Percentiles rank a stretch among this genome's conserved stretches.
Evolutionary conservation across 2,113 vertebrate species (phyloP).

Genomic region (Microtus oregoni): DNA sequence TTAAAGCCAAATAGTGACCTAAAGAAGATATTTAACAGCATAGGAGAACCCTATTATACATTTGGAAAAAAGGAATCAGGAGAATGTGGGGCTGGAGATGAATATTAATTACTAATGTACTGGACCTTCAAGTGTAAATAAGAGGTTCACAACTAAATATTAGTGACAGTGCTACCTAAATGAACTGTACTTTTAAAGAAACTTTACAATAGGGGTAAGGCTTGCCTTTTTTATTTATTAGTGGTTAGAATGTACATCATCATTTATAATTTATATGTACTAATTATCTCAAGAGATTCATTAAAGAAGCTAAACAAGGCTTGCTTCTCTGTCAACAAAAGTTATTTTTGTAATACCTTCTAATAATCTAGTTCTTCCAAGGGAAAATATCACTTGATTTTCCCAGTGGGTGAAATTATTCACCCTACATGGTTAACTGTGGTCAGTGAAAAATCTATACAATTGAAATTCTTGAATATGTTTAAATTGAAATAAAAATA

Average conservation of each 20-base stretch:
- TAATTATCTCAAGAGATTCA: constrained; percentile 86
- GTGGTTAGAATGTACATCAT: constrained; percentile 80
- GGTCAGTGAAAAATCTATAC: constrained; percentile 27
- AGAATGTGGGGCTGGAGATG: not conserved
- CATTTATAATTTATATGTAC: constrained; percentile 84
- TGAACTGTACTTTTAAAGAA: constrained; percentile 30
- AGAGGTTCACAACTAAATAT: constrained; percentile 1
- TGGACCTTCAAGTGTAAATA: not conserved
- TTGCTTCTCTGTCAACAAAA: constrained; percentile 84
- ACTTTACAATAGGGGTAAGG: constrained; percentile 40
- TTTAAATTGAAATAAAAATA: constrained; percentile 47
- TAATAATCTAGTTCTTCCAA: constrained; percentile 83
- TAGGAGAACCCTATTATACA: not conserved
- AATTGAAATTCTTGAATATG: constrained; percentile 46
- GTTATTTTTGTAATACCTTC: constrained; percentile 80
- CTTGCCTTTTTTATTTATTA: constrained; percentile 72
- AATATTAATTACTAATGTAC: not conserved
- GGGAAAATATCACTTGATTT: constrained; percentile 78
- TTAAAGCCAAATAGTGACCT: not conserved
- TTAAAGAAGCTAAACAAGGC: constrained; percentile 85
- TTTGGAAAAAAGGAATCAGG: not conserved
- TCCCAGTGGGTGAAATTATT: constrained; percentile 70
- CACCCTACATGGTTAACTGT: constrained; percentile 17
- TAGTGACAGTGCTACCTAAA: not conserved
- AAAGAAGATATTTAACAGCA: not conserved